Conservation (phyloP, 2,888 invertebrate genomes). For the Caenorhabditis afra region DNA sequence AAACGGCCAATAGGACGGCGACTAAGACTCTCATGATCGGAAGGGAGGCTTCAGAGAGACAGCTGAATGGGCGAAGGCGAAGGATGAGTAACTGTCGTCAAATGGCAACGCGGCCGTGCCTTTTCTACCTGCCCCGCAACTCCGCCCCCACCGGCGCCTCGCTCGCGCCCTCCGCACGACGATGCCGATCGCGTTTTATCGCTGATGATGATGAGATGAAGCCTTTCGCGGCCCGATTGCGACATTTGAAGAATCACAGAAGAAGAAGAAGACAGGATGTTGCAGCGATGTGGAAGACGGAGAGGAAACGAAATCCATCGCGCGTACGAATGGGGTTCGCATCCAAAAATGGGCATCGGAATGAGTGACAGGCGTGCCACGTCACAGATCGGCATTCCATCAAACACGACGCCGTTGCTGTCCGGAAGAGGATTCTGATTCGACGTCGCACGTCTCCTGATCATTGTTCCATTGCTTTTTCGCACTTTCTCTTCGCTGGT, state of each 20-base stretch:
- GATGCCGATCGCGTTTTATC: conserved; percentile 43
- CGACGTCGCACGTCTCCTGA: background rate
- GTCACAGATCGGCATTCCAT: background rate
- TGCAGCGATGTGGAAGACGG: conserved; percentile 14
- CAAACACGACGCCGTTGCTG: too few relatives aligned
- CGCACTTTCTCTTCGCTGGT: background rate
- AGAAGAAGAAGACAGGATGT: conserved; percentile 15
- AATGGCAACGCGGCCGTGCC: conserved; percentile 41
- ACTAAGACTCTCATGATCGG: conserved; percentile 43
- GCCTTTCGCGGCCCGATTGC: conserved; percentile 39
- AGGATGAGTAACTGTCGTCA: conserved; percentile 43
- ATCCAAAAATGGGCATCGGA: conserved; percentile 18
- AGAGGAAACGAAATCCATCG: conserved; percentile 6
- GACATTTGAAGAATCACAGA: conserved; percentile 31
- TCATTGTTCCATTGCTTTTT: background rate
- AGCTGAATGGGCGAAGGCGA: conserved; percentile 1
- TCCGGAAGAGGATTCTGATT: background rate
- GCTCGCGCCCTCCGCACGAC: conserved; percentile 12
- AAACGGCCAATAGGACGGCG: conserved; percentile 41
- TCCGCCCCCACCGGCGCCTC: conserved; percentile 32
- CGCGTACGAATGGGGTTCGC: conserved; percentile 14
- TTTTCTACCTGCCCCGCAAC: conserved; percentile 57
- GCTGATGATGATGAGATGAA: conserved; percentile 55
- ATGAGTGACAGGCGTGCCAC: conserved; percentile 3
- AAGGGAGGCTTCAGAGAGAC: background rate